Conservation (phyloP, 2,113 vertebrate species). For the Oenanthe melanoleuca region DNA sequence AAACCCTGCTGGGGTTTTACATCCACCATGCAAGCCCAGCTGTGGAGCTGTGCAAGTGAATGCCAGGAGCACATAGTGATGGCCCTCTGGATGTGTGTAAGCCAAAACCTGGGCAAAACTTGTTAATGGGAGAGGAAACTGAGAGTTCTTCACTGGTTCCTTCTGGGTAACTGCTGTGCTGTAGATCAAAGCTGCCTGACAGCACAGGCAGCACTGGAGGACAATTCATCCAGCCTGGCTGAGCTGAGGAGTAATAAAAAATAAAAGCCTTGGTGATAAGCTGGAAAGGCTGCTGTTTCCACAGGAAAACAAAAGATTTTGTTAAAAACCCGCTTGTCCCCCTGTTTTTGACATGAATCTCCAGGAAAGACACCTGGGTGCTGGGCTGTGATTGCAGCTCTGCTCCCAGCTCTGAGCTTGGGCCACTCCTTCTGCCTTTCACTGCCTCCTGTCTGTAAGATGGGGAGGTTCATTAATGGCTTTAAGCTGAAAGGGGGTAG, state of each 20-base stretch:
- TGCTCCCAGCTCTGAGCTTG: neutral
- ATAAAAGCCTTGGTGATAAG: neutral
- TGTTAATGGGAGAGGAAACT: neutral
- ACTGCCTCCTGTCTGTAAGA: neutral
- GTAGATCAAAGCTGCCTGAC: neutral
- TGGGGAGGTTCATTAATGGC: neutral
- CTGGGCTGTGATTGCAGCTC: neutral
- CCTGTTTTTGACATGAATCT: neutral
- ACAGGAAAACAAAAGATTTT: neutral
- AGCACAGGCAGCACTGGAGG: neutral
- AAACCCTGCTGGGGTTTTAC: neutral
- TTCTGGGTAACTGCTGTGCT: neutral
- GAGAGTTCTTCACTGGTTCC: neutral
- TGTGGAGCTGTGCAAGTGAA: neutral
- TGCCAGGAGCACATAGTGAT: neutral
- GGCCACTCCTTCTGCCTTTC: neutral
- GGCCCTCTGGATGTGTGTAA: neutral
- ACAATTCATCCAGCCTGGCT: neutral
- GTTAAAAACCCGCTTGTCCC: neutral
- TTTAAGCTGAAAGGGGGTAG: neutral
- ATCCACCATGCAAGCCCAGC: fast-evolving
- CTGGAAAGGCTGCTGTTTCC: neutral
- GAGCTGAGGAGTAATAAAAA: neutral
- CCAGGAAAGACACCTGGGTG: neutral
- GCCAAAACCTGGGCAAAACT: neutral